Percentiles rank a stretch among this genome's conserved stretches.
These are phyloP conservation scores for Tupaia chinensis DNA, from an alignment of 2,113 vertebrate species.

Conservation along the genomic window DNA sequence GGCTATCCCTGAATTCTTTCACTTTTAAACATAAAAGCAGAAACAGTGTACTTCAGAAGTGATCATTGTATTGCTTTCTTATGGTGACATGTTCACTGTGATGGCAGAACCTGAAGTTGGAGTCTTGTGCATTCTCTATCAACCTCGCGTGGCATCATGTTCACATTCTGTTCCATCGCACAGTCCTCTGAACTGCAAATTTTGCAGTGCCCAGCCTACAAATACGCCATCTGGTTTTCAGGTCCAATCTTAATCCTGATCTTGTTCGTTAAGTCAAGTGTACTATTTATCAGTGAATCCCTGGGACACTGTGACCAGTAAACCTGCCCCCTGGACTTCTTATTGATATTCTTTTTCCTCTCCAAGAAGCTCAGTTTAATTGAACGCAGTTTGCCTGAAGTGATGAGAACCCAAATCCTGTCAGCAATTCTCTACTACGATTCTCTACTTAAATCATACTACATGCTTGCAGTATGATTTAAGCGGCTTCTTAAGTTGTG, in stretches of 20 bases:
- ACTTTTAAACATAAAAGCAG: background rate
- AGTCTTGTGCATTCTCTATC: fast-evolving
- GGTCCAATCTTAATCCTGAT: background rate
- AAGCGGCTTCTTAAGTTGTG: conserved; percentile 28
- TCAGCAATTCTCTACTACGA: background rate
- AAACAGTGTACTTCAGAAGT: background rate
- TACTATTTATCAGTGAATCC: conserved; percentile 39
- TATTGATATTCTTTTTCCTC: background rate
- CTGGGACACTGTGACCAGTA: background rate
- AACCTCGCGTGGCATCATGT: fast-evolving
- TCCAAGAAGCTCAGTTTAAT: background rate
- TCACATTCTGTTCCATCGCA: too few species aligned
- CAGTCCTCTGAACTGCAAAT: background rate
- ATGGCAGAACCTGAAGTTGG: background rate
- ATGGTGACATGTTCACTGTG: background rate
- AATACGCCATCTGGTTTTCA: background rate
- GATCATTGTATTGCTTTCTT: background rate
- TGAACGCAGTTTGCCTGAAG: background rate
- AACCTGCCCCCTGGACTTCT: background rate
- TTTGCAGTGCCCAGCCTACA: background rate
- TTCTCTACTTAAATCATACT: background rate
- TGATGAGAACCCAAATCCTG: background rate
- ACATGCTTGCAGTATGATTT: background rate
- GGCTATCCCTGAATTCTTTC: background rate
- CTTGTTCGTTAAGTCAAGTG: background rate